These are phyloP conservation scores for Nilaparvata lugens DNA, from an alignment of 1,140 invertebrate genomes.

Conservation along the genomic window DNA sequence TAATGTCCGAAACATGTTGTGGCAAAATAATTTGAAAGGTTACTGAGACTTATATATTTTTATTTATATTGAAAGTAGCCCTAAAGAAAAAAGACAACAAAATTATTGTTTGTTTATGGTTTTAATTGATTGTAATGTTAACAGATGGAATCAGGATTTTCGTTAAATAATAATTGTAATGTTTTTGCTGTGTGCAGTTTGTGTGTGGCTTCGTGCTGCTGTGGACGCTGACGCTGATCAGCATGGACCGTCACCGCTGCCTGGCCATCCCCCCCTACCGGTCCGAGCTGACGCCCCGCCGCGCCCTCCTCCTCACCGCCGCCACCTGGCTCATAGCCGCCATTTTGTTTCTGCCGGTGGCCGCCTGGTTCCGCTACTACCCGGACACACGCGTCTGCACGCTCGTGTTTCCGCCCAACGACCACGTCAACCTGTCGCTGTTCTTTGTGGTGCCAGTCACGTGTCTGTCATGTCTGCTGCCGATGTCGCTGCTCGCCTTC, in stretches of 20 bases:
- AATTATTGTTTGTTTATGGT: no score
- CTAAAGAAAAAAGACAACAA: no score
- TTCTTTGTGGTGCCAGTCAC: slow-evolving; percentile 44
- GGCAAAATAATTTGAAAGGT: no score
- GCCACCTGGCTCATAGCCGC: slow-evolving; percentile 42
- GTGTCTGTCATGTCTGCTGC: slow-evolving; percentile 42
- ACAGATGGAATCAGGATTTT: no score
- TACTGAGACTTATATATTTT: no score
- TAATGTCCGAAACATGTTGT: no score
- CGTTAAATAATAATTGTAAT: no score
- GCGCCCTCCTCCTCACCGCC: slow-evolving; percentile 36
- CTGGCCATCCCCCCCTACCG: slow-evolving; percentile 46
- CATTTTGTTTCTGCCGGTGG: slow-evolving; percentile 41
- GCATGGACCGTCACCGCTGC: slow-evolving; percentile 47
- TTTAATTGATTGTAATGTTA: no score
- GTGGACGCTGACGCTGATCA: slow-evolving; percentile 49
- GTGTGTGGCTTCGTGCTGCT: slow-evolving; percentile 49
- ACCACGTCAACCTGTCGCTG: slow-evolving; percentile 40
- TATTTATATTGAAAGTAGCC: no score
- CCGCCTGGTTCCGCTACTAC: slow-evolving; percentile 40
- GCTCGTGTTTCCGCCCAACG: slow-evolving; percentile 43
- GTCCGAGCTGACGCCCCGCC: slow-evolving; percentile 39
- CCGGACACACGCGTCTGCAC: slow-evolving; percentile 39
- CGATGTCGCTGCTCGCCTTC: slow-evolving; percentile 45
- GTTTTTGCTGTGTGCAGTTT: slow-evolving; percentile 38